phyloP scores from a whole-genome alignment of 2,113 vertebrate species.

The Cairina moschata region DNA sequence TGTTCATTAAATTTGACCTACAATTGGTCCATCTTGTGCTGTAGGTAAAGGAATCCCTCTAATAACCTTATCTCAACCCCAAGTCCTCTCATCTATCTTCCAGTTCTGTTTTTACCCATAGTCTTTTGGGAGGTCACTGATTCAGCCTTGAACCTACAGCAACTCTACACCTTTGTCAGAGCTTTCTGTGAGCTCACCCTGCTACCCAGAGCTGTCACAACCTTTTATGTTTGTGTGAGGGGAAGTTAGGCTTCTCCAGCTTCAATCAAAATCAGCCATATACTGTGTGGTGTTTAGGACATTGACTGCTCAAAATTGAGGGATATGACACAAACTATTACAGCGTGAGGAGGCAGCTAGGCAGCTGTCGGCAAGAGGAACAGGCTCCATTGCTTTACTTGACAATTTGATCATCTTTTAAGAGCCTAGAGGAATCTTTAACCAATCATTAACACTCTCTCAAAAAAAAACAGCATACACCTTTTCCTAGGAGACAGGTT shows the following conservation, averaged over 20 bases:
- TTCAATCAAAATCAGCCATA: neutral
- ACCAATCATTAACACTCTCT: neutral
- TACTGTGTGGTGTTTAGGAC: neutral
- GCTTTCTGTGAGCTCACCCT: neutral
- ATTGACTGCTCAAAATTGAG: neutral
- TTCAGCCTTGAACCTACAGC: neutral
- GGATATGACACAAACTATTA: neutral
- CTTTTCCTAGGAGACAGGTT: neutral
- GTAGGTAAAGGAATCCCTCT: neutral
- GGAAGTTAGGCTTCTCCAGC: neutral
- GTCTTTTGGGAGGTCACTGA: neutral
- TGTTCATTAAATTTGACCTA: neutral
- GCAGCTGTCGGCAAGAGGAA: neutral
- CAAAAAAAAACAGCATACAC: neutral
- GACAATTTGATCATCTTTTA: neutral
- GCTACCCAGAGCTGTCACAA: neutral
- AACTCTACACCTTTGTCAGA: neutral
- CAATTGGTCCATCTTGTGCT: neutral
- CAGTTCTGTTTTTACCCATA: neutral
- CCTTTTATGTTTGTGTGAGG: accelerated
- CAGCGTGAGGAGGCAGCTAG: neutral
- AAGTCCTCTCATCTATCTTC: neutral
- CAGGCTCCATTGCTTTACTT: neutral
- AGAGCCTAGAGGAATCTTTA: neutral
- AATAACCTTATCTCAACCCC: neutral